Evolutionary conservation across 1,140 invertebrate genomes (phyloP).

Genomic region (Ceratosolen fusciceps): DNA sequence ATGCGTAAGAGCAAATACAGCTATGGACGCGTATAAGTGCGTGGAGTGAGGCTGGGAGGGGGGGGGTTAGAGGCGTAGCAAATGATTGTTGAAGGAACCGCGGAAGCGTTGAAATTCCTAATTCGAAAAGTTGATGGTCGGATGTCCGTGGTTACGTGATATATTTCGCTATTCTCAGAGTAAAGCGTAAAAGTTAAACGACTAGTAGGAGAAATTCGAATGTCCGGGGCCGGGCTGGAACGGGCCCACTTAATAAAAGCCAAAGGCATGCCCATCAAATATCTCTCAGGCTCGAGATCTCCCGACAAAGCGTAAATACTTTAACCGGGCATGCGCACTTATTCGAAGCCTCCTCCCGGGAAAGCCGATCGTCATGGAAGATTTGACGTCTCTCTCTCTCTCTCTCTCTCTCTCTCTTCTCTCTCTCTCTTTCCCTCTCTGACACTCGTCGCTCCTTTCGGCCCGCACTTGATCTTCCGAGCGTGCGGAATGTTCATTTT

Average conservation of each 20-base stretch:
- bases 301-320: conserved; percentile 15
- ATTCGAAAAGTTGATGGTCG: too few relatives aligned
- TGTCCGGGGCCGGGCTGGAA: neutral
- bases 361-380: conserved; percentile 32
- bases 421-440: too few relatives aligned
- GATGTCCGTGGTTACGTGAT: too few relatives aligned
- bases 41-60: too few relatives aligned
- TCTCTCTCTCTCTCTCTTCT: too few relatives aligned
- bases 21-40: too few relatives aligned
- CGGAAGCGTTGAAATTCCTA: too few relatives aligned
- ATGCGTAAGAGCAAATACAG: too few relatives aligned
- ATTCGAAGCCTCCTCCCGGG: conserved; percentile 3
- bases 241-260: conserved; percentile 18
- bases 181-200: neutral
- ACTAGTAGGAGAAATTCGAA: neutral
- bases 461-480: conserved; percentile 43
- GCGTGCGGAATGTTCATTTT: conserved; percentile 47
- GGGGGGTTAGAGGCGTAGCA: too few relatives aligned
- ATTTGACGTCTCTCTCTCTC: neutral
- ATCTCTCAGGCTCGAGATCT: neutral
- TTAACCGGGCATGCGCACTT: conserved; percentile 20
- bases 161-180: neutral
- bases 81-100: too few relatives aligned
- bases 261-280: conserved; percentile 31
- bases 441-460: too few relatives aligned